These are phyloP conservation scores for Trichomalopsis sarcophagae DNA, from an alignment of 1,140 invertebrate genomes.

Conservation along the genomic window DNA sequence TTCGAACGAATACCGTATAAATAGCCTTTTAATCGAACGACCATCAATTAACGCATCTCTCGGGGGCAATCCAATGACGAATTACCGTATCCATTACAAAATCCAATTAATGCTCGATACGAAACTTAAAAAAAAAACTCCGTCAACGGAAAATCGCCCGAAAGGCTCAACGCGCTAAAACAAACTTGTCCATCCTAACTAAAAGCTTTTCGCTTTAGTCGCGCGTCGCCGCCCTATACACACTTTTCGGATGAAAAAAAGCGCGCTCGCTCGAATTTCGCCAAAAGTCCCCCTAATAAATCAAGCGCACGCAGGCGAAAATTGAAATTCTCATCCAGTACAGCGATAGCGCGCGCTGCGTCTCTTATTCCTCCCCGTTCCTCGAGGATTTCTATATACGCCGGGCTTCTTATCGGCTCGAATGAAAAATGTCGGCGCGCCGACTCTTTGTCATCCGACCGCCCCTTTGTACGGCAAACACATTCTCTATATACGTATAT, in stretches of 20 bases:
- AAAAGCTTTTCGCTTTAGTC: background rate
- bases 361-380: background rate
- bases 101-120: no score
- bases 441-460: conserved; percentile 30
- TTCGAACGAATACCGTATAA: no score
- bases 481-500: conserved; percentile 16
- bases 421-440: conserved; percentile 37
- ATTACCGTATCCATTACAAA: no score
- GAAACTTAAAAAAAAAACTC: no score
- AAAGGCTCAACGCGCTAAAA: background rate
- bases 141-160: background rate
- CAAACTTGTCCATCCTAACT: background rate
- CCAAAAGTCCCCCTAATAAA: background rate
- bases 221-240: no score
- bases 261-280: no score
- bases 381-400: background rate
- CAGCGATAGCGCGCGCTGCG: background rate
- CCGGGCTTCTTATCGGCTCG: background rate
- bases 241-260: background rate
- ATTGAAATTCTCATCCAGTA: conserved; percentile 25
- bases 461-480: conserved; percentile 16
- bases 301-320: background rate
- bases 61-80: no score
- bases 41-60: no score
- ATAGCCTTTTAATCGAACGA: no score